Evolutionary conservation across 2,888 invertebrate species (phyloP).

Genomic region (Polyploca ridens): DNA sequence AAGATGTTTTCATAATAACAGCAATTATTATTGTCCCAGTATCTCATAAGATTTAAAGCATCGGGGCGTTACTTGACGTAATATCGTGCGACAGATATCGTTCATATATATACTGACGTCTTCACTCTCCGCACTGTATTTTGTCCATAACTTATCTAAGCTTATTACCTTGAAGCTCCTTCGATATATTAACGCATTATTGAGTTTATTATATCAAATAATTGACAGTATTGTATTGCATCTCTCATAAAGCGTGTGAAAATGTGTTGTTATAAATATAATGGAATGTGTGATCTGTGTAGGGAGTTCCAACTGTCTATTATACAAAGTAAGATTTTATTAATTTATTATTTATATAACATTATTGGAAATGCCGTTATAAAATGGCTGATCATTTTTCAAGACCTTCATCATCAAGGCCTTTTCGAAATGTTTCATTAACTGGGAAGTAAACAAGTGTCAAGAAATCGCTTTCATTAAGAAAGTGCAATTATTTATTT

Average conservation of each 20-base stretch:
- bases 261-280: conserved; percentile 80
- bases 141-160: conserved; percentile 80
- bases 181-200: conserved; percentile 58
- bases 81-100: conserved; percentile 76
- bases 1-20: conserved; percentile 58
- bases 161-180: conserved; percentile 80
- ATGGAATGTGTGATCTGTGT: conserved; percentile 78
- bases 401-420: too few relatives aligned
- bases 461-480: neutral
- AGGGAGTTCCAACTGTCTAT: conserved; percentile 75
- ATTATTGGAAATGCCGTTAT: neutral
- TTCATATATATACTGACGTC: conserved; percentile 80
- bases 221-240: conserved; percentile 20
- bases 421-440: neutral
- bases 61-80: conserved; percentile 83
- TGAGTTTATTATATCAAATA: conserved; percentile 53
- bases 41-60: conserved; percentile 74
- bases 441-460: neutral
- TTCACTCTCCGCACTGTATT: conserved; percentile 71
- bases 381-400: too few relatives aligned
- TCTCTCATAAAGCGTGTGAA: conserved; percentile 36
- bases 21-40: conserved; percentile 66
- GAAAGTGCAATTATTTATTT: neutral
- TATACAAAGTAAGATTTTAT: conserved; percentile 70
- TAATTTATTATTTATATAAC: conserved; percentile 18